Evolutionary conservation across 1,140 invertebrate species (phyloP).

Genomic region (Micrasema longulum): DNA sequence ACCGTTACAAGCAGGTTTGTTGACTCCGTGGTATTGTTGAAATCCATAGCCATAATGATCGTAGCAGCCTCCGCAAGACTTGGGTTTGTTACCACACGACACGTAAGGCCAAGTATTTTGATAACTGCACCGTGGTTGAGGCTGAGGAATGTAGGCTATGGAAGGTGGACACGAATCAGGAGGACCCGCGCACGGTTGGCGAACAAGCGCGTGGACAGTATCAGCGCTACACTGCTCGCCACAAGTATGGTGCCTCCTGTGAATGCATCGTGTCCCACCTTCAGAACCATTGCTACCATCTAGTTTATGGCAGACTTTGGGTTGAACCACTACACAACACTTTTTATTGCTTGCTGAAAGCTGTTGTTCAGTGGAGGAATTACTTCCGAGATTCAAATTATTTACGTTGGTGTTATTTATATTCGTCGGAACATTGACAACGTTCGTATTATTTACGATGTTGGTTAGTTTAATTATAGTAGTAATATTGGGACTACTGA

Average conservation of each 20-base stretch:
- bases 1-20: slow-evolving; percentile 39
- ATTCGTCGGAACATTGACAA: slow-evolving; percentile 48
- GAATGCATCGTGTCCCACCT: slow-evolving; percentile 39
- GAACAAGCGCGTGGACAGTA: slow-evolving; percentile 47
- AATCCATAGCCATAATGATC: slow-evolving; percentile 53
- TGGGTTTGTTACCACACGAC: slow-evolving; percentile 29
- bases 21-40: slow-evolving; percentile 37
- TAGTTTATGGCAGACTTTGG: slow-evolving; percentile 43
- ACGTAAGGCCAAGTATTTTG: slow-evolving; percentile 50
- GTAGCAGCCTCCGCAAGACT: slow-evolving; percentile 50
- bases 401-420: slow-evolving; percentile 53
- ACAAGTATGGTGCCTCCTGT: slow-evolving; percentile 48
- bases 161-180: slow-evolving; percentile 31
- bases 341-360: slow-evolving; percentile 1
- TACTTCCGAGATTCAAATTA: slow-evolving; percentile 46
- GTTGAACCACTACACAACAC: slow-evolving; percentile 52
- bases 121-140: slow-evolving; percentile 42
- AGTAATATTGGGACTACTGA: slow-evolving; percentile 46
- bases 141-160: slow-evolving; percentile 51
- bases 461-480: slow-evolving; percentile 52
- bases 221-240: slow-evolving; percentile 45
- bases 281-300: slow-evolving; percentile 7
- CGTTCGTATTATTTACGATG: slow-evolving; percentile 52
- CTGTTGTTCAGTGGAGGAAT: slow-evolving; percentile 11
- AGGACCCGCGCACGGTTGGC: slow-evolving; percentile 45